Evolutionary conservation across 2,797 vertebrate genomes (phyloP).

Genomic region (Balearica regulorum): DNA sequence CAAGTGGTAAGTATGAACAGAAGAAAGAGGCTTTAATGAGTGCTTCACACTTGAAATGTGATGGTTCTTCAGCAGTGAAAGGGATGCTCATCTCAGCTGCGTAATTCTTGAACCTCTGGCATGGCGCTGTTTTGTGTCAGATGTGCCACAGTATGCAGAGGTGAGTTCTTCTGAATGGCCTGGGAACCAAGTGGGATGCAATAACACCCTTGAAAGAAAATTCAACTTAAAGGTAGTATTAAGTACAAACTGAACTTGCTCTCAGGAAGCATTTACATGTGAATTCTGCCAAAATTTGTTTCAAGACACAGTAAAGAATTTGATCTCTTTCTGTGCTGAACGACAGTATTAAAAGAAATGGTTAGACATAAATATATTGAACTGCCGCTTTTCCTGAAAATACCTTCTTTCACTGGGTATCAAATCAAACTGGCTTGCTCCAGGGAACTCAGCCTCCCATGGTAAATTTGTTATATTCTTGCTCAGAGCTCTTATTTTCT

Average conservation of each 20-base stretch:
- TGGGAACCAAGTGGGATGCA: neutral
- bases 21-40: neutral
- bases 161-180: neutral
- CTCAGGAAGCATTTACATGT: neutral
- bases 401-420: neutral
- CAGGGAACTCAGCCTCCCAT: neutral
- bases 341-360: neutral
- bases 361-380: neutral
- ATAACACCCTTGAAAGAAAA: neutral
- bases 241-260: neutral
- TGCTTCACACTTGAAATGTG: neutral
- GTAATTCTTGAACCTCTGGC: neutral
- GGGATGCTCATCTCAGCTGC: neutral
- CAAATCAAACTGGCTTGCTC: neutral
- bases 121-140: neutral
- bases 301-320: neutral
- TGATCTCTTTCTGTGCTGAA: neutral
- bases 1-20: neutral
- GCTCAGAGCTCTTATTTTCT: neutral
- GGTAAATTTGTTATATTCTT: neutral
- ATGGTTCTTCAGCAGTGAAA: neutral
- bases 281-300: neutral
- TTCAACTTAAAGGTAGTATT: neutral
- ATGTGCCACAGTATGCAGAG: neutral
- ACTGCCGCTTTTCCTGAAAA: neutral